Evolutionary conservation across 2,888 invertebrate species (phyloP).

Genomic region (Drosophila prostipennis): DNA sequence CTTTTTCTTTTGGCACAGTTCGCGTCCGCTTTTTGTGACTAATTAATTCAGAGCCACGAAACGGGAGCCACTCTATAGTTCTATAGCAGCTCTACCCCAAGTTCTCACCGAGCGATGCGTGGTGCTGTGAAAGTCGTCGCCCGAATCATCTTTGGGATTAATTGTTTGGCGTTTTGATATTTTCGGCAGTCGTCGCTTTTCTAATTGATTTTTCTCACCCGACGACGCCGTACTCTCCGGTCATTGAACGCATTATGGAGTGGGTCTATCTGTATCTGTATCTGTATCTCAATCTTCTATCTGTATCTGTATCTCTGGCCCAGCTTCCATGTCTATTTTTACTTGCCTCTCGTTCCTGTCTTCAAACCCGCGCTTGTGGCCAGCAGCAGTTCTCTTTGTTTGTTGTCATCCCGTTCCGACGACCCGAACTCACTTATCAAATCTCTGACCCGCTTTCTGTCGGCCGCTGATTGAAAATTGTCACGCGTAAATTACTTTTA

Average conservation of each 20-base stretch:
- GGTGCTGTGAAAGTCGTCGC: conserved; percentile 65
- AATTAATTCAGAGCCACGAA: conserved; percentile 39
- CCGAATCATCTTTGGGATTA: conserved; percentile 46
- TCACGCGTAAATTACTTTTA: conserved; percentile 66
- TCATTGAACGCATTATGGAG: conserved; percentile 71
- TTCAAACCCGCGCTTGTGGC: not conserved
- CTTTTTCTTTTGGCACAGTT: conserved; percentile 9
- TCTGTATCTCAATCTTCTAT: conserved; percentile 1
- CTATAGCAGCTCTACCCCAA: not conserved
- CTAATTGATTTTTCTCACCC: conserved; percentile 74
- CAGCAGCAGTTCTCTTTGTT: conserved; percentile 12
- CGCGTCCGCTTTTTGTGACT: conserved; percentile 19
- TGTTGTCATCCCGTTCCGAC: conserved; percentile 11
- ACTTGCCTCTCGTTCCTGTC: conserved; percentile 8
- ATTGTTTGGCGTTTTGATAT: conserved; percentile 48
- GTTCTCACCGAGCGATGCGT: conserved; percentile 21
- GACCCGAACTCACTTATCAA: conserved; percentile 35
- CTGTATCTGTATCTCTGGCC: conserved; percentile 16
- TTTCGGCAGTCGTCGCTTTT: conserved; percentile 56
- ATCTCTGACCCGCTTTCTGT: conserved; percentile 38
- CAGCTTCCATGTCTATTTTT: conserved; percentile 19
- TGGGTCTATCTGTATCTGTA: conserved; percentile 15
- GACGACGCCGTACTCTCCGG: conserved; percentile 51
- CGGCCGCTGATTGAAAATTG: conserved; percentile 67
- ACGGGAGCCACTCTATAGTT: conserved; percentile 20